Evolutionary conservation across 2,113 vertebrate genomes (phyloP).

Genomic region (Perca flavescens): DNA sequence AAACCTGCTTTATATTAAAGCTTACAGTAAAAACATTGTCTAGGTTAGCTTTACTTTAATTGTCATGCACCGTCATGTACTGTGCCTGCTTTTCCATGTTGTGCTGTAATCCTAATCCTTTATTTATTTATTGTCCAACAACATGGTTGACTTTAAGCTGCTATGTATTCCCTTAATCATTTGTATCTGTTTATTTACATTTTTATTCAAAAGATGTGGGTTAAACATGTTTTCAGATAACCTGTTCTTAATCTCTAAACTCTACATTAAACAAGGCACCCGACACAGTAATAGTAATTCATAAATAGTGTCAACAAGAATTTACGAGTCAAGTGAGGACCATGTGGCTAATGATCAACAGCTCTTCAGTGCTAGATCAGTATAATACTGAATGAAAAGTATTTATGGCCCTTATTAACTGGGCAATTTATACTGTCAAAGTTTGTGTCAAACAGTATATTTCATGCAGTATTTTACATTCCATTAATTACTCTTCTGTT

Average conservation of each 20-base stretch:
- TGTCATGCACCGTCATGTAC: conserved; percentile 25
- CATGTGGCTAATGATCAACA: conserved; percentile 23
- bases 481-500: conserved; percentile 20
- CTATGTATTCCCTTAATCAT: neutral
- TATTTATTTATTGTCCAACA: conserved; percentile 21
- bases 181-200: neutral
- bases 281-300: neutral
- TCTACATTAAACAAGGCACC: neutral
- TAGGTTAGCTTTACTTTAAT: conserved; percentile 14
- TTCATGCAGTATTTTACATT: conserved; percentile 18
- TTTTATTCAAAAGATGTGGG: neutral
- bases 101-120: conserved; percentile 46
- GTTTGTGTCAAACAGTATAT: conserved; percentile 20
- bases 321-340: neutral
- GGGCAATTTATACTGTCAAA: conserved; percentile 1
- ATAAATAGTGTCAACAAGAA: conserved; percentile 34
- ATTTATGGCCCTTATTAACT: neutral
- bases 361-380: conserved; percentile 2
- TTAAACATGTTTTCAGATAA: neutral
- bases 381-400: neutral
- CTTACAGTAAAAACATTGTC: conserved; percentile 5
- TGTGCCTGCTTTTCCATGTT: conserved; percentile 29
- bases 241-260: neutral
- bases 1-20: conserved; percentile 15
- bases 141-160: conserved; percentile 18